Evolutionary conservation across 2,113 vertebrate species (phyloP).

Genomic region (Osmerus eperlanus): DNA sequence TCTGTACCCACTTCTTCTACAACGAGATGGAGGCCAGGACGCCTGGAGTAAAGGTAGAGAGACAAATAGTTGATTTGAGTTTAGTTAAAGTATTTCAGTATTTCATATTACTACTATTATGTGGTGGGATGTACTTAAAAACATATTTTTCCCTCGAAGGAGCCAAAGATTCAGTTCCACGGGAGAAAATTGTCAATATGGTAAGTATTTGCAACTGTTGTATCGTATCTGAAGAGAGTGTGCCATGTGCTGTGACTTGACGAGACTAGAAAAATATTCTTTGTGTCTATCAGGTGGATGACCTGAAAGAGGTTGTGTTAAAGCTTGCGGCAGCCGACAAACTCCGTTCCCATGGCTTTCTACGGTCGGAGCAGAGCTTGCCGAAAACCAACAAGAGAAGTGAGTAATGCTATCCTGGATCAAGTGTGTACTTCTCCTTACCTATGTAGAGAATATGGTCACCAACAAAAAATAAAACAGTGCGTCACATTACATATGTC

Average conservation of each 20-base stretch:
- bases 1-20: slow-evolving; percentile 61
- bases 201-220: slow-evolving; percentile 45
- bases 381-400: slow-evolving; percentile 76
- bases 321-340: slow-evolving; percentile 70
- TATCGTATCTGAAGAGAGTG: not conserved
- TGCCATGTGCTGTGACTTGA: not conserved
- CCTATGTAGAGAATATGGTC: not conserved
- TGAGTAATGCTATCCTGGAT: slow-evolving; percentile 37
- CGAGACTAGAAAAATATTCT: not conserved
- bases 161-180: slow-evolving; percentile 58
- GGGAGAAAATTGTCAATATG: slow-evolving; percentile 63
- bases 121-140: too few species aligned
- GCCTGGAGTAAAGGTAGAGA: slow-evolving; percentile 55
- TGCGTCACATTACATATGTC: not conserved
- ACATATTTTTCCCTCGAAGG: slow-evolving; percentile 36
- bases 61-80: too few species aligned
- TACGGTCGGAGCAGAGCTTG: slow-evolving; percentile 65
- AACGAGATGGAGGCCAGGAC: slow-evolving; percentile 53
- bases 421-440: not conserved
- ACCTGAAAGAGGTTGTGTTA: slow-evolving; percentile 64
- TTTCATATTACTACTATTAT: too few species aligned
- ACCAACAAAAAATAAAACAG: not conserved
- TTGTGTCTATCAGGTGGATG: slow-evolving; percentile 61
- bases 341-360: slow-evolving; percentile 67
- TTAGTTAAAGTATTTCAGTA: too few species aligned